Percentiles rank a stretch among this genome's conserved stretches.
phyloP scores from a whole-genome alignment of 2,797 vertebrate species.

The Botia almorhae region DNA sequence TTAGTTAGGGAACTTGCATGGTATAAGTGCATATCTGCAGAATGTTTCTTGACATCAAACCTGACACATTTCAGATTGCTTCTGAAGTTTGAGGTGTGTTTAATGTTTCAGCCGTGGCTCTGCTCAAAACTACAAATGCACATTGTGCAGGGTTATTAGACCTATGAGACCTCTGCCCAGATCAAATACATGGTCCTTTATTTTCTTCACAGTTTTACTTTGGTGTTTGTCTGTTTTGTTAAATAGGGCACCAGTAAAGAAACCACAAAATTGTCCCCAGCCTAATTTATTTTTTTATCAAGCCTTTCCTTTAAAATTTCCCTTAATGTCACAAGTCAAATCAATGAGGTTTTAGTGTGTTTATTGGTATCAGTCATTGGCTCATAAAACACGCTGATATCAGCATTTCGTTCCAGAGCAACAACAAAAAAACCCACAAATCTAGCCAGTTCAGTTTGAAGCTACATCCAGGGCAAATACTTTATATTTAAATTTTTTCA shows the following conservation, averaged over 20 bases:
- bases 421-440: not conserved
- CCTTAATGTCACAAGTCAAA: not conserved
- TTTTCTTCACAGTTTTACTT: not conserved
- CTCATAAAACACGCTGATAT: not conserved
- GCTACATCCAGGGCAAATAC: not conserved
- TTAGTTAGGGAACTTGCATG: too few species aligned
- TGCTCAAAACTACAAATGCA: not conserved
- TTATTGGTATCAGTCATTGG: constrained; percentile 1
- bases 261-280: not conserved
- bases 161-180: not conserved
- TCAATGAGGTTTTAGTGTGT: constrained; percentile 5
- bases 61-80: not conserved
- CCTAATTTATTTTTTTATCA: not conserved
- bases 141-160: not conserved
- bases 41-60: not conserved
- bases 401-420: not conserved
- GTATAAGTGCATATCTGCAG: not conserved
- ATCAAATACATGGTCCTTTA: not conserved
- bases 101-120: not conserved
- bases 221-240: not conserved
- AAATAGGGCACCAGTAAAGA: constrained; percentile 3
- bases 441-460: not conserved
- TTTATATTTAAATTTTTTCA: not conserved
- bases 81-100: not conserved
- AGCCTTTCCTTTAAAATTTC: not conserved